Evolutionary conservation across 2,797 vertebrate genomes (phyloP).

Genomic region (Otolemur crassicaudatus): DNA sequence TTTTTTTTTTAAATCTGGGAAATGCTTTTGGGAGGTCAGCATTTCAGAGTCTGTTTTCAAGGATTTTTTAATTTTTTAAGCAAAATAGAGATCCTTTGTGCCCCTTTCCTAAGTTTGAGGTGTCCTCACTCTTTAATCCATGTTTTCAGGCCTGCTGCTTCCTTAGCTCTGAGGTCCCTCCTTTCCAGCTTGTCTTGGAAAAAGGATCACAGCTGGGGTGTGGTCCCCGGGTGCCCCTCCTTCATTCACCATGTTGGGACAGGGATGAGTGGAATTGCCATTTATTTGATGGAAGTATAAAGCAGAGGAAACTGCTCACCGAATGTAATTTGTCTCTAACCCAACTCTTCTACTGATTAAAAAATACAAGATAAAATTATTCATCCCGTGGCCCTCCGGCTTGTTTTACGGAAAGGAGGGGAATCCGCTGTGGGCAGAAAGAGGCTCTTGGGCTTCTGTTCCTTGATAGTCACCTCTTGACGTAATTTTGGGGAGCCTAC

Average conservation of each 20-base stretch:
- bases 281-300: background rate
- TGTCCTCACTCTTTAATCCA: background rate
- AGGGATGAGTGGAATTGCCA: background rate
- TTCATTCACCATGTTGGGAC: background rate
- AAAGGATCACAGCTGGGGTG: background rate
- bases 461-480: background rate
- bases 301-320: background rate
- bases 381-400: background rate
- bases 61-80: background rate
- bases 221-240: fast-evolving
- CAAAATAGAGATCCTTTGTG: background rate
- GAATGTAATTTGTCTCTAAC: background rate
- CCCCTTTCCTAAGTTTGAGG: background rate
- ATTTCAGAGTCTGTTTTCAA: background rate
- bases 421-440: background rate
- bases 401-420: background rate
- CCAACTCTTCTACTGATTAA: background rate
- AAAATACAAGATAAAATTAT: background rate
- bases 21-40: background rate
- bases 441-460: background rate
- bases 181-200: background rate
- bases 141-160: too few relatives aligned
- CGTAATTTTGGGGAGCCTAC: background rate
- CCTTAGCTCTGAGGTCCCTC: background rate
- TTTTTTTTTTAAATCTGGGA: background rate